phyloP scores from a whole-genome alignment of 1,140 invertebrate genomes.

The Campoletis sonorensis region DNA sequence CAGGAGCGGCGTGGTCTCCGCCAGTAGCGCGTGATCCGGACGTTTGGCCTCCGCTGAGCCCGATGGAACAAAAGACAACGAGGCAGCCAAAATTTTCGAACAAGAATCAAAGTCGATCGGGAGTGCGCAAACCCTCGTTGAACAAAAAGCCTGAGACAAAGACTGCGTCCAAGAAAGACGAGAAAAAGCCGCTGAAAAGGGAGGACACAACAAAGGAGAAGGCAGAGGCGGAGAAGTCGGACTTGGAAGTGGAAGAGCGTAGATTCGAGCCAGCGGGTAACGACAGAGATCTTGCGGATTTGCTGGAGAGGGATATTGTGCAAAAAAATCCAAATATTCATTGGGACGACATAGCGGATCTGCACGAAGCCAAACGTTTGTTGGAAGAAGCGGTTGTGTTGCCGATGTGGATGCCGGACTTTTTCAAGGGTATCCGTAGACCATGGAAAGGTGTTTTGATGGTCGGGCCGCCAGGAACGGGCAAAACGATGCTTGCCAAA shows the following conservation, averaged over 20 bases:
- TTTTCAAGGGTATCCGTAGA: constrained; percentile 88
- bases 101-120: constrained; percentile 75
- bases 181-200: constrained; percentile 77
- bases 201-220: constrained; percentile 76
- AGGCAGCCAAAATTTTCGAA: constrained; percentile 71
- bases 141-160: constrained; percentile 72
- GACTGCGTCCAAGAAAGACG: constrained; percentile 76
- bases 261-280: constrained; percentile 94
- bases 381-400: constrained; percentile 98
- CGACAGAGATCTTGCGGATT: constrained; percentile 95
- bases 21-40: constrained; percentile 88
- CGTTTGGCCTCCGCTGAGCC: constrained; percentile 93
- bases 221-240: constrained; percentile 82
- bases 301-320: constrained; percentile 93
- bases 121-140: constrained; percentile 68
- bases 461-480: constrained; percentile 98
- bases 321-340: constrained; percentile 98
- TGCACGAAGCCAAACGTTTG: constrained; percentile 95
- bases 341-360: constrained; percentile 98
- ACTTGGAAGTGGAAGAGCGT: constrained; percentile 86
- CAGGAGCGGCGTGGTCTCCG: constrained; percentile 83
- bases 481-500: constrained; percentile 99
- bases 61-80: constrained; percentile 82
- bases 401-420: constrained; percentile 99
- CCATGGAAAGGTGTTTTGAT: constrained; percentile 97